These are phyloP conservation scores for Callinectes sapidus DNA, from an alignment of 2,888 invertebrate genomes.

Conservation along the genomic window DNA sequence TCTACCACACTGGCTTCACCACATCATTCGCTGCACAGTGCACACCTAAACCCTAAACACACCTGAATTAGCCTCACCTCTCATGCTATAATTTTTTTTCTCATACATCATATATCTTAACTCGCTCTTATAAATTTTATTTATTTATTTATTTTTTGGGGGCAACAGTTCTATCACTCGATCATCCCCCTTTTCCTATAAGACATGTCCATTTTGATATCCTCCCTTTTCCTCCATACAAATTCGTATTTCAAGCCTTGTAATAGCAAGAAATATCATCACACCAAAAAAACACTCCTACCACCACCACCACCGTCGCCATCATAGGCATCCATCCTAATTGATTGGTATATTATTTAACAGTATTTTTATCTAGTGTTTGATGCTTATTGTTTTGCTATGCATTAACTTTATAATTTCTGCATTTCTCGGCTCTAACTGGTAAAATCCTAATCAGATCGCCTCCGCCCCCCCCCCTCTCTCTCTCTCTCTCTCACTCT, in stretches of 20 bases:
- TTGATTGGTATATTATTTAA: neutral
- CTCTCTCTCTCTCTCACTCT: constrained; percentile 33
- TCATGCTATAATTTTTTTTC: neutral
- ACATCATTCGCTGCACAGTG: neutral
- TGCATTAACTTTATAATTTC: neutral
- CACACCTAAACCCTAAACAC: neutral
- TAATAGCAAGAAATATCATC: neutral
- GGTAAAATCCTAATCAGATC: neutral
- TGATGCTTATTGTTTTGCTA: neutral
- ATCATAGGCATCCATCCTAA: neutral
- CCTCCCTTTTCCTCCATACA: neutral
- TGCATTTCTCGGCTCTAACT: neutral
- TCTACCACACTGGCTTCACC: neutral
- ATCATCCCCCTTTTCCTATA: neutral
- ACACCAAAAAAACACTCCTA: neutral
- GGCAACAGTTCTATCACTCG: neutral
- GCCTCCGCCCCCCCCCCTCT: constrained; percentile 16
- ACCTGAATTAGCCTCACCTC: neutral
- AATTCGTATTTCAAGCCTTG: neutral
- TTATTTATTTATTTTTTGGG: neutral
- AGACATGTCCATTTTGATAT: neutral
- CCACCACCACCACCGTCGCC: neutral
- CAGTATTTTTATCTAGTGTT: neutral
- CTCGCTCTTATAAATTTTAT: neutral
- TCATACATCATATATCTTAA: neutral